Conservation (phyloP, 2,797 vertebrate genomes). For the Hydrolagus colliei region DNA sequence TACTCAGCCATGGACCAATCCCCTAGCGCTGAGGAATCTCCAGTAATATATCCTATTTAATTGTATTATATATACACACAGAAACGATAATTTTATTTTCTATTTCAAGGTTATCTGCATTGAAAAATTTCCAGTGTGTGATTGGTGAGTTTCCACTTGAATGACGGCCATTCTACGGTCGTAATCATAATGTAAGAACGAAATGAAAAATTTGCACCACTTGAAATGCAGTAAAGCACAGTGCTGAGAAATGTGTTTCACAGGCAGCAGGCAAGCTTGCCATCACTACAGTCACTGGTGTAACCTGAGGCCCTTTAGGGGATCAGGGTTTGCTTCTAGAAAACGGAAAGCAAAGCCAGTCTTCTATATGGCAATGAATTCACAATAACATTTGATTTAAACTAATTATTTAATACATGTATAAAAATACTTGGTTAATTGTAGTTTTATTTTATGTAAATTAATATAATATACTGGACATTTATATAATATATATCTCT, state of each 20-base stretch:
- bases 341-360: neutral
- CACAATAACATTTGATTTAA: neutral
- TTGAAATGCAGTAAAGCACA: neutral
- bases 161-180: neutral
- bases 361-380: neutral
- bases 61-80: neutral
- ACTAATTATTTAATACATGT: neutral
- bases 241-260: neutral
- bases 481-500: no score
- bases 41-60: conserved; percentile 18
- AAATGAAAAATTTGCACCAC: neutral
- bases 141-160: neutral
- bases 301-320: conserved; percentile 1
- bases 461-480: no score
- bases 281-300: neutral
- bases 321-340: neutral
- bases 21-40: conserved; percentile 10
- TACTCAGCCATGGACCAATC: neutral
- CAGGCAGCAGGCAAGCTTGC: neutral
- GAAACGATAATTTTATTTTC: neutral
- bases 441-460: neutral
- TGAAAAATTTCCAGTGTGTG: neutral
- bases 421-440: neutral
- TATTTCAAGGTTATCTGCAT: neutral
- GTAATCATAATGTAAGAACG: neutral